Evolutionary conservation across 2,113 vertebrate species (phyloP), one percentile per base, ranked within the genome.

Genomic region (Phalacrocorax aristotelis): DNA sequence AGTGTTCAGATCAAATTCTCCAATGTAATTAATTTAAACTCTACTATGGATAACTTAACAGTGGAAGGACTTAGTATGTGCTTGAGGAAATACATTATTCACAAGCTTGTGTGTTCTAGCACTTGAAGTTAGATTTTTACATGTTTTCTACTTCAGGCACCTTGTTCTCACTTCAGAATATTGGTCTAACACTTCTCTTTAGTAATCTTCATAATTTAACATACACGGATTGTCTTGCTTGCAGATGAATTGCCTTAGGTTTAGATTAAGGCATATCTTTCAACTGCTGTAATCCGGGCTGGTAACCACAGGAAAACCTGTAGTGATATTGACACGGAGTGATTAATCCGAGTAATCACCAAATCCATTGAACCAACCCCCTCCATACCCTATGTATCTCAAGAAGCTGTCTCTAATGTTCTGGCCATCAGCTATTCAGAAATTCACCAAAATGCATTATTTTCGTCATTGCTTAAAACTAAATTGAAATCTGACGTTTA

Each of bases 111-210:
- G 75, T 87, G 51, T 84, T 93, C n/a, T 85, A 69, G 75, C 87
- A 78, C 88, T 95, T 95, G 66, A 93, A 81, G 58, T 76, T 95
- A 75, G 26, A 48, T 83, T 95, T 97, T 96, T 95, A 83, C 75
- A 86, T 92, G 91, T 76, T 69, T 95, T 95, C 84, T 77, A 89
- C 87, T 90, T 91, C 69, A 86, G 60, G 30, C 92, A 91, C 92
- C 84, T 86, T 70, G 61, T 89, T 97, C 82, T 94, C 83, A 60
- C 92, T 90, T 96, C 79, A 94, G 1, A 94, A 95, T 95, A 79
- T n/a, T 84, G 84, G 87, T 91, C 93, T 95, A 62, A 77, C 85
- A 61, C 83, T 95, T 93, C 62, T 87, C 62, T 72, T 83, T 8
- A 88, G 70, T 93, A 70, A 70, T 95, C 62, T 83, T 85, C 42